Evolutionary conservation across 2,113 vertebrate species (phyloP).

Genomic region (Neotoma lepida): DNA sequence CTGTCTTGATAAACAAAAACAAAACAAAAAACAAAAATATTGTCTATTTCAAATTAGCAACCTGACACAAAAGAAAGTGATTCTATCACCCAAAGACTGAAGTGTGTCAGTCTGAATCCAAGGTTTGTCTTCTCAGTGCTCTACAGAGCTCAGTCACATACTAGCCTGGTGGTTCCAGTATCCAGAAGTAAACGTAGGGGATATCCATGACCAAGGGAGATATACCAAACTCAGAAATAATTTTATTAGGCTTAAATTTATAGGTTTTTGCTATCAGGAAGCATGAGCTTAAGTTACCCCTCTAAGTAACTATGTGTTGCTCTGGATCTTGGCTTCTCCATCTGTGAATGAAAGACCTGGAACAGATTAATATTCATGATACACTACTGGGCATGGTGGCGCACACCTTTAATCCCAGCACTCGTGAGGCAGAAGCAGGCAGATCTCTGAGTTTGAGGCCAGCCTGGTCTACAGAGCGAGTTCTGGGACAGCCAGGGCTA

Average conservation of each 20-base stretch:
- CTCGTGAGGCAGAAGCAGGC: background rate
- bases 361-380: background rate
- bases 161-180: background rate
- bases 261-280: conserved; percentile 48
- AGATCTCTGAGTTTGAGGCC: background rate
- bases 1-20: background rate
- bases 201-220: conserved; percentile 3
- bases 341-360: conserved; percentile 14
- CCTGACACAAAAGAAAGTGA: conserved; percentile 38
- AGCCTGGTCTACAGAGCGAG: background rate
- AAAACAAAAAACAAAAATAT: background rate
- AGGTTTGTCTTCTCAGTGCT: conserved; percentile 2
- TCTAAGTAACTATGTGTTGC: background rate
- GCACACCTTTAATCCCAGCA: background rate
- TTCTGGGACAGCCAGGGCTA: background rate
- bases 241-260: conserved; percentile 54
- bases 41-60: conserved; percentile 50
- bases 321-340: conserved; percentile 43
- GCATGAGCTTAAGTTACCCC: conserved; percentile 19
- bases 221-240: conserved; percentile 10
- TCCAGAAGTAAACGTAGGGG: conserved; percentile 29
- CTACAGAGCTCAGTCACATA: conserved; percentile 27
- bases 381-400: background rate
- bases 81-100: conserved; percentile 36
- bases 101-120: conserved; percentile 12